Evolutionary conservation across 2,113 vertebrate species (phyloP).

Genomic region (Salvator merianae): DNA sequence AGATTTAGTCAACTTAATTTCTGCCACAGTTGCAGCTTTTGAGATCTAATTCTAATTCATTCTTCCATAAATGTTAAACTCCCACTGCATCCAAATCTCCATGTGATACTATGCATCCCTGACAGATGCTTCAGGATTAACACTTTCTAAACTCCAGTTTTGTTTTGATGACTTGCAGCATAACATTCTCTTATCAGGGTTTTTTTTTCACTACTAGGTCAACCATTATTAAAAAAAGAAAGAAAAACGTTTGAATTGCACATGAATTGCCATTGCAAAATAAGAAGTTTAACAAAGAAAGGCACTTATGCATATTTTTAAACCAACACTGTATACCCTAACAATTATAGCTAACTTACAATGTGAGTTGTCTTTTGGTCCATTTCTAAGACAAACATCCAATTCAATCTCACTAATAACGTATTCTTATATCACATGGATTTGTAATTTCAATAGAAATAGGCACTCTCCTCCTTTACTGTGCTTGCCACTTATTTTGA

Average conservation of each 20-base stretch:
- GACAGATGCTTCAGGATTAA: background rate
- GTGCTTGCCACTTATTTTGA: background rate
- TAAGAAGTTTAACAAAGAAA: background rate
- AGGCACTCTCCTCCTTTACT: background rate
- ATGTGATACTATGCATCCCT: background rate
- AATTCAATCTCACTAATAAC: background rate
- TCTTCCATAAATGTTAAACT: background rate
- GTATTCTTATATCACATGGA: background rate
- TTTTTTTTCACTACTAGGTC: conserved; percentile 6
- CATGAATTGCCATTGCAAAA: background rate
- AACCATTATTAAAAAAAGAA: background rate
- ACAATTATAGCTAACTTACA: background rate
- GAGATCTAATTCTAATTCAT: background rate
- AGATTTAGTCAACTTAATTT: background rate
- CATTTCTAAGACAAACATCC: background rate
- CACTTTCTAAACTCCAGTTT: background rate
- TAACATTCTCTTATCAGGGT: background rate
- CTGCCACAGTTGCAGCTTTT: background rate
- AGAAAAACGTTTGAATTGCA: background rate
- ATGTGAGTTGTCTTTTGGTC: background rate
- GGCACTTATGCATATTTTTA: background rate
- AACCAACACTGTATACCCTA: background rate
- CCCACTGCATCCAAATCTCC: background rate
- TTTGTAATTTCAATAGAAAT: background rate
- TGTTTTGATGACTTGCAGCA: background rate